A percentile compares a stretch with the other conserved stretches of the same genome.
Conservation (phyloP, 2,797 vertebrate genomes). For the Halcyon leucocephala region DNA sequence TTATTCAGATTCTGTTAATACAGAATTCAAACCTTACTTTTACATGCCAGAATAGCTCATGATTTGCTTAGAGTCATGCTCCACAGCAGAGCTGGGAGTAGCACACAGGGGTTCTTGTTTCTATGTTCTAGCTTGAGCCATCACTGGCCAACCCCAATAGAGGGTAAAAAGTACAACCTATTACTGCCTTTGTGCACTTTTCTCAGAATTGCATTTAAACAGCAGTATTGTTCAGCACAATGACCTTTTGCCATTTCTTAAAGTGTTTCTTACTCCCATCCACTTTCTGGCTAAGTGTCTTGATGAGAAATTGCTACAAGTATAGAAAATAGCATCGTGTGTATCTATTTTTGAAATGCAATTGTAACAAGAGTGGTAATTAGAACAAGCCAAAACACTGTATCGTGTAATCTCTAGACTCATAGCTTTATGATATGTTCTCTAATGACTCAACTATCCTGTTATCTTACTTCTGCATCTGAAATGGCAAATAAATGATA, state of each 20-base stretch:
- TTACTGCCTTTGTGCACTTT: neutral
- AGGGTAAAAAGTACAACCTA: neutral
- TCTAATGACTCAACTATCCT: neutral
- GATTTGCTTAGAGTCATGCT: neutral
- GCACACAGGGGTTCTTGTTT: neutral
- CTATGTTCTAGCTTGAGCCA: neutral
- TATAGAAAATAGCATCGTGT: neutral
- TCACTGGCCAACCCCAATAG: neutral
- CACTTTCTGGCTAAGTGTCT: neutral
- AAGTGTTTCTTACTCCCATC: neutral
- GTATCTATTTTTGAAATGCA: neutral
- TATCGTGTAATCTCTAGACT: neutral
- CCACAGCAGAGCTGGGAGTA: neutral
- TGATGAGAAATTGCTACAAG: neutral
- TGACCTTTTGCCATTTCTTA: neutral
- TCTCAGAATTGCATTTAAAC: neutral
- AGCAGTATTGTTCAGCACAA: neutral
- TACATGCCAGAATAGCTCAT: neutral
- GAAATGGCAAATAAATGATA: neutral
- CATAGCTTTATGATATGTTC: neutral
- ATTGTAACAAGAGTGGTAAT: neutral
- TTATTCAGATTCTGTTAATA: neutral
- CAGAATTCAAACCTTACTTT: neutral
- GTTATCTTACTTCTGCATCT: neutral
- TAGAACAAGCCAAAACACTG: neutral